Base-by-base conservation (phyloP, 2,888 invertebrate species). In the Rugalucina vietnamica region DNA sequence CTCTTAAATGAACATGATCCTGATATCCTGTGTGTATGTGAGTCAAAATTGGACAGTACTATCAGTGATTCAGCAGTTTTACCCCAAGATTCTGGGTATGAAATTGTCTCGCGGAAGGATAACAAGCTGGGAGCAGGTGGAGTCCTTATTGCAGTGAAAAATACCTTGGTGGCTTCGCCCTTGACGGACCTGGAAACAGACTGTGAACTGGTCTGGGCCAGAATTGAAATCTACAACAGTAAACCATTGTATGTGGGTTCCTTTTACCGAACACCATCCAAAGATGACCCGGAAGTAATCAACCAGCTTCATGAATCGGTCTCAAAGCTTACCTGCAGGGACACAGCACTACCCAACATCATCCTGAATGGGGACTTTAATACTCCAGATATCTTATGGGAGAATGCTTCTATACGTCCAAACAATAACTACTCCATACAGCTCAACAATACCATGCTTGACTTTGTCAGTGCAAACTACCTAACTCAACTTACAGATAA, bases 301-400 rank as follows among this genome's bases (percentile, higher is more conserved):
- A 79, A 79, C 34, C 12, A 27, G 0, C 74, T 71, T 4, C 71
- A 76, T 54, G 81, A 76, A 37, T 76, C 80, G 24, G 37, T 75
- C 54, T 71, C 75, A 43, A 75, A 80, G 69, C 36, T 75, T n/a
- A 75, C 75, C 54, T 21, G 54, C 21, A 54, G n/a, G n/a, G 54
- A 34, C 29, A 27, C 37, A 0, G 43, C 34, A 34, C 37, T 80
- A 18, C 77, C 80, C 27, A 81, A 84, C 39, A 76, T 84, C 39
- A 32, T 81, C 1, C n/a, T 81, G 1, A 78, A 81, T 39, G 80
- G 80, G 12, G 82, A 78, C 43, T 82, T 82, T 27, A 78, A 77
- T 69, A 78, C 70, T 32, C 81, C 74, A 12, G 84, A 84, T 24
- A 78, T 78, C 0, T 27, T 49, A 14, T 84, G 80, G 80, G 80